Evolutionary conservation across 2,113 vertebrate species (phyloP).

Genomic region (Xenopus laevis): DNA sequence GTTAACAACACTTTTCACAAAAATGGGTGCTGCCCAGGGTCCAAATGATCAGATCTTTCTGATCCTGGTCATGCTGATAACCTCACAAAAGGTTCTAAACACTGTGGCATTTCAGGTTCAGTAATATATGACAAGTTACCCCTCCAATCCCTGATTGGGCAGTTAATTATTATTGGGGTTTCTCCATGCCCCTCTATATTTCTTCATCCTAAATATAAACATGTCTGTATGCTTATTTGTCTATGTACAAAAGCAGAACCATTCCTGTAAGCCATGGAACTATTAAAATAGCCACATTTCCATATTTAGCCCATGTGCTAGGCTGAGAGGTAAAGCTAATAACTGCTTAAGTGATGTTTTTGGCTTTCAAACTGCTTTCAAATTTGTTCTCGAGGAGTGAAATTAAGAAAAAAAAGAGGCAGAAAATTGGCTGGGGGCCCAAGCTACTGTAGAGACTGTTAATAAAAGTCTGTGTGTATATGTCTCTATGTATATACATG

Average conservation of each 20-base stretch:
- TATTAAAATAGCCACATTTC: conserved; percentile 60
- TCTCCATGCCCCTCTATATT: not conserved
- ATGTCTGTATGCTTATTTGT: conserved; percentile 32
- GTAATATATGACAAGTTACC: too few relatives aligned
- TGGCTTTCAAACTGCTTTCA: conserved; percentile 50
- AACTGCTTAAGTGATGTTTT: conserved; percentile 57
- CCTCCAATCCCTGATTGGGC: not conserved
- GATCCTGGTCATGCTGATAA: too few relatives aligned
- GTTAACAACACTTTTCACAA: too few relatives aligned
- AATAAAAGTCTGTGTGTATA: conserved; percentile 40
- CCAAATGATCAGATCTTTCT: too few relatives aligned
- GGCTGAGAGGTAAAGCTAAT: conserved; percentile 52
- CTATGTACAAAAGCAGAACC: conserved; percentile 49
- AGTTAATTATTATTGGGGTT: not conserved
- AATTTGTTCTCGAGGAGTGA: conserved; percentile 43
- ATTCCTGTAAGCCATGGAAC: conserved; percentile 54
- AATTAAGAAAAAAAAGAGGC: conserved; percentile 10
- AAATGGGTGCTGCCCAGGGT: too few relatives aligned
- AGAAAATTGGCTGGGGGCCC: conserved; percentile 18
- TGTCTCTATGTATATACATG: conserved; percentile 41
- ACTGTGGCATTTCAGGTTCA: too few relatives aligned
- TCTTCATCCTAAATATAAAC: conserved; percentile 19
- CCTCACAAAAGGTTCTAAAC: too few relatives aligned
- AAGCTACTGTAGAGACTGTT: conserved; percentile 39
- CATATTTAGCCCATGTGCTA: conserved; percentile 50